Evolutionary conservation across 2,888 invertebrate genomes (phyloP).

Genomic region (Carterocephalus palaemon): DNA sequence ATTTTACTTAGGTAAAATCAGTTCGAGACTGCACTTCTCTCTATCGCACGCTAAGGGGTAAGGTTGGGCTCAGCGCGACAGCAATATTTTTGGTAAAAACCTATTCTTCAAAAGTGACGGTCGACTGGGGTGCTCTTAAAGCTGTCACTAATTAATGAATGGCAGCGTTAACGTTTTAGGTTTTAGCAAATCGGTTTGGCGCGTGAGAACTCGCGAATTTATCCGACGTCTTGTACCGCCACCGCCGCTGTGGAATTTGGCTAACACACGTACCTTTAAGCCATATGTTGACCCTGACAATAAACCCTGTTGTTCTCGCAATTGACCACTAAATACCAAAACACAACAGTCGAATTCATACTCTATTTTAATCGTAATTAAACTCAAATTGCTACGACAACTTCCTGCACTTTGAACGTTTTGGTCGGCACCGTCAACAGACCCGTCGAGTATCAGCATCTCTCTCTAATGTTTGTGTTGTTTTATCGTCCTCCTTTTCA

Average conservation of each 20-base stretch:
- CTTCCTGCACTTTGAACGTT: constrained; percentile 37
- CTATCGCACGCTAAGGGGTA: too few relatives aligned
- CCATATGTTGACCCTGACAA: constrained; percentile 77
- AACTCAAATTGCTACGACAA: neutral
- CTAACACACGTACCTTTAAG: constrained; percentile 58
- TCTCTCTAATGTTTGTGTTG: constrained; percentile 57
- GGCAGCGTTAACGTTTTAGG: too few relatives aligned
- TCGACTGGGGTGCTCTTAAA: too few relatives aligned
- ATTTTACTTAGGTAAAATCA: too few relatives aligned
- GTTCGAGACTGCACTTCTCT: too few relatives aligned
- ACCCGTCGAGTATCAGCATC: constrained; percentile 45
- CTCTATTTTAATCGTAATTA: constrained; percentile 27
- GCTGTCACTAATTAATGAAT: too few relatives aligned
- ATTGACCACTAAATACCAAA: constrained; percentile 30
- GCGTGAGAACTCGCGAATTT: constrained; percentile 29
- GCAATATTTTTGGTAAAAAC: too few relatives aligned
- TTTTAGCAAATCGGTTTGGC: neutral
- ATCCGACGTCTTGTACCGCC: constrained; percentile 41
- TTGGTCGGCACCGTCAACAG: constrained; percentile 27
- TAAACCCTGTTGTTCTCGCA: constrained; percentile 45
- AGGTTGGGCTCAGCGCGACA: too few relatives aligned
- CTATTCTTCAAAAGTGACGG: too few relatives aligned
- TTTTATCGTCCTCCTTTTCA: constrained; percentile 63
- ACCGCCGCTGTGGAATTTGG: constrained; percentile 54
- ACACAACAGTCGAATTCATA: constrained; percentile 31